Conservation (phyloP, 2,797 vertebrate species). For the Rhabdomys pumilio region DNA sequence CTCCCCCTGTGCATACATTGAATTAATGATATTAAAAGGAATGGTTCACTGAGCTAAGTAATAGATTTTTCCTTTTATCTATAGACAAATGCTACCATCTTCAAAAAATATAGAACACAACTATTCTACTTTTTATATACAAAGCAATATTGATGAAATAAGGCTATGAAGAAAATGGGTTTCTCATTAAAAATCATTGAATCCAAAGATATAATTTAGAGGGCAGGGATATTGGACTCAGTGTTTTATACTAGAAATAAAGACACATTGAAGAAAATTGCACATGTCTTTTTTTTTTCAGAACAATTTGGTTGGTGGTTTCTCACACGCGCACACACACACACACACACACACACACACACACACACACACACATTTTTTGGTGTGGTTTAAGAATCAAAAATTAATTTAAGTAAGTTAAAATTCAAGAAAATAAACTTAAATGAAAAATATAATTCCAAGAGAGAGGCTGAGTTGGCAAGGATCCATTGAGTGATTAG, state of each 20-base stretch:
- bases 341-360: too few relatives aligned
- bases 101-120: background rate
- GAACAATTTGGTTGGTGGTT: background rate
- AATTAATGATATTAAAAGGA: background rate
- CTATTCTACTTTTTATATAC: background rate
- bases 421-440: background rate
- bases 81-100: background rate
- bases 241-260: slow-evolving; percentile 46
- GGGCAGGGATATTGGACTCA: background rate
- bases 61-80: background rate
- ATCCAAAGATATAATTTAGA: slow-evolving; percentile 16
- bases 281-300: background rate
- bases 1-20: background rate
- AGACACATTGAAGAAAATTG: background rate
- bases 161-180: background rate
- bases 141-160: background rate
- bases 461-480: background rate
- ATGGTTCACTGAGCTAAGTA: background rate
- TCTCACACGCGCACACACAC: background rate
- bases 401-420: background rate
- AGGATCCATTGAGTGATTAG: background rate
- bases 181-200: slow-evolving; percentile 44
- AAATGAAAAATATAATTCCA: background rate
- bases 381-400: background rate
- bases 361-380: background rate